phyloP scores from a whole-genome alignment of 2,797 vertebrate genomes.

The Urophycis tenuis region DNA sequence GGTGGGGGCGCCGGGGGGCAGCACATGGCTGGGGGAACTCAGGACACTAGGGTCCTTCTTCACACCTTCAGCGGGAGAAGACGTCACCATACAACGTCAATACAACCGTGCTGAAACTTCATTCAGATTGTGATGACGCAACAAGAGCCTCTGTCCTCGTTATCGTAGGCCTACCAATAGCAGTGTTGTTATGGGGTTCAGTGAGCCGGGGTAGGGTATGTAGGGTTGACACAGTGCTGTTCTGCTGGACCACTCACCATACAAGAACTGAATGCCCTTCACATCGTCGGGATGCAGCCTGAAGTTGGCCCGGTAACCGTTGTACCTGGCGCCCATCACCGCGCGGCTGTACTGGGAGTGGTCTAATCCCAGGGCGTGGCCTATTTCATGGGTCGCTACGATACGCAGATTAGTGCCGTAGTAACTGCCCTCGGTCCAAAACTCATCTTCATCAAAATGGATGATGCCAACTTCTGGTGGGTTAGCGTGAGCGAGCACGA shows the following conservation, averaged over 20 bases:
- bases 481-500: conserved; percentile 81
- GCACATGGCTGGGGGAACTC: conserved; percentile 30
- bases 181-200: background rate
- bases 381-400: conserved; percentile 85
- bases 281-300: conserved; percentile 78
- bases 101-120: no score
- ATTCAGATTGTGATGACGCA: background rate
- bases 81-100: background rate
- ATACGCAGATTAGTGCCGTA: conserved; percentile 83
- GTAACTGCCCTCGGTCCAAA: conserved; percentile 78
- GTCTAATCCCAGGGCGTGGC: conserved; percentile 82
- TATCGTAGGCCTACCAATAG: background rate
- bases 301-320: conserved; percentile 75
- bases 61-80: conserved; percentile 47
- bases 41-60: conserved; percentile 29
- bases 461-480: conserved; percentile 78
- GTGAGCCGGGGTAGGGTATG: background rate
- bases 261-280: conserved; percentile 78
- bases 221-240: background rate
- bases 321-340: conserved; percentile 81
- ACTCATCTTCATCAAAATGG: conserved; percentile 85
- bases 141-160: background rate
- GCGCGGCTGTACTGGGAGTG: conserved; percentile 77
- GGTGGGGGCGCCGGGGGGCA: conserved; percentile 41
- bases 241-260: conserved; percentile 66